These are phyloP conservation scores for Anastatus disparis DNA, from an alignment of 1,140 invertebrate species.

Conservation along the genomic window DNA sequence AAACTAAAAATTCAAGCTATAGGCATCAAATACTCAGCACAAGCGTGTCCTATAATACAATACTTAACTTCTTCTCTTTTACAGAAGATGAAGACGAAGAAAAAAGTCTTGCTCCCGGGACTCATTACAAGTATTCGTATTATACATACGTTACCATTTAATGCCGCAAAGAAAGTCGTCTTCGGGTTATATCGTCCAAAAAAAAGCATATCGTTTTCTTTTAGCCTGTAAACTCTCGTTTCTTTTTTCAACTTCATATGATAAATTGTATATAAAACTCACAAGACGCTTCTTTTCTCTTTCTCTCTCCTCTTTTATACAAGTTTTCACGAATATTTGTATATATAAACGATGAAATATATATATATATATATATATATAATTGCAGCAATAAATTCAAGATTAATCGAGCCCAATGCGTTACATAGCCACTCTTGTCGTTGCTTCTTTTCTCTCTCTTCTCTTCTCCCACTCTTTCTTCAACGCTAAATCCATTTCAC, in stretches of 20 bases:
- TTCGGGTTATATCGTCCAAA: constrained; percentile 1
- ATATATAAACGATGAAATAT: too few species aligned
- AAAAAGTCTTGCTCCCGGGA: not conserved
- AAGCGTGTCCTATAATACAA: too few species aligned
- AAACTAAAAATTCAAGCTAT: too few species aligned
- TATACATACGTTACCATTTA: too few species aligned
- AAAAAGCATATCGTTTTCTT: constrained; percentile 21
- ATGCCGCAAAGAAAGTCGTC: constrained; percentile 34
- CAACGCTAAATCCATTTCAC: constrained; percentile 58
- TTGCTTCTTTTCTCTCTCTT: constrained; percentile 44
- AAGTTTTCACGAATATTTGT: constrained; percentile 54
- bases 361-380: too few species aligned
- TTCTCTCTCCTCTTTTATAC: too few species aligned
- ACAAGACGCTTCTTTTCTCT: too few species aligned
- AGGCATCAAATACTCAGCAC: too few species aligned
- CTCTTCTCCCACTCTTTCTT: not conserved
- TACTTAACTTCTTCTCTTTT: too few species aligned
- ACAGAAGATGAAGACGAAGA: too few species aligned
- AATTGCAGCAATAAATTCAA: constrained; percentile 59
- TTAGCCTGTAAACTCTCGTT: too few species aligned
- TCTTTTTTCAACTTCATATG: not conserved
- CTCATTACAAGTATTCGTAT: constrained; percentile 18
- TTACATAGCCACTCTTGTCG: constrained; percentile 43
- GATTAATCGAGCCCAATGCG: constrained; percentile 55
- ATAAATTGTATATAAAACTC: too few species aligned